Base-by-base conservation (phyloP, 2,888 invertebrate species). In the Lepidocyrtoides sp. region DNA sequence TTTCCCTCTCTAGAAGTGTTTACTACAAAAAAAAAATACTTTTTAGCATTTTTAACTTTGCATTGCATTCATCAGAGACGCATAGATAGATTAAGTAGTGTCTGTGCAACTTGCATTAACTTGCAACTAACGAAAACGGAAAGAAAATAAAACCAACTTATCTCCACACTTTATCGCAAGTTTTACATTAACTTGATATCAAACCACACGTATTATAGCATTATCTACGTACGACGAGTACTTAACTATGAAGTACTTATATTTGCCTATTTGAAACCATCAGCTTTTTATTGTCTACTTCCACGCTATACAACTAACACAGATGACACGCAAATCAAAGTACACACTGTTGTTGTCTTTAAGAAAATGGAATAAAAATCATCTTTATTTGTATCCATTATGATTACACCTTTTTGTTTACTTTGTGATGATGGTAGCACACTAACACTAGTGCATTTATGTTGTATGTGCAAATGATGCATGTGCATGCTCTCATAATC, bases 401-500 rank as follows among this genome's bases (percentile, higher is more conserved):
- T n/a, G 29, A 48, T 51, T 81, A 17, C 14, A 29, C 57, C 32
- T n/a, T 57, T 57, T 54, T 81, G 36, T 57, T 57, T 36, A 4
- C 3, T 36, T 36, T 7, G 36, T 36, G 36, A n/a, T n/a, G n/a
- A 36, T 36, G 36, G 36, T 36, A 36, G 36, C 7, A 36, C 2
- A 36, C 41, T 7, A 41, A 36, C 7, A 7, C 36, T 4, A 36
- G 7, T 36, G 36, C 36, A 36, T 36, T 36, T 4, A 36, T 36
- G 10, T 4, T 4, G 41, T 60, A 12, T 10, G 60, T 29, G 26
- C 14, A 4, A 3, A 29, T 63, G 17, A 26, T 29, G 12, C 48
- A 82, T 69, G 29, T 82, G 69, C 57, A 57, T 86, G 84, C 79
- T 90, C 89, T 54, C 89, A 63, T 90, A 90, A 84, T 90, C 89